Conservation (phyloP, 2,888 invertebrate species). For the Stenotaenia linearis region DNA sequence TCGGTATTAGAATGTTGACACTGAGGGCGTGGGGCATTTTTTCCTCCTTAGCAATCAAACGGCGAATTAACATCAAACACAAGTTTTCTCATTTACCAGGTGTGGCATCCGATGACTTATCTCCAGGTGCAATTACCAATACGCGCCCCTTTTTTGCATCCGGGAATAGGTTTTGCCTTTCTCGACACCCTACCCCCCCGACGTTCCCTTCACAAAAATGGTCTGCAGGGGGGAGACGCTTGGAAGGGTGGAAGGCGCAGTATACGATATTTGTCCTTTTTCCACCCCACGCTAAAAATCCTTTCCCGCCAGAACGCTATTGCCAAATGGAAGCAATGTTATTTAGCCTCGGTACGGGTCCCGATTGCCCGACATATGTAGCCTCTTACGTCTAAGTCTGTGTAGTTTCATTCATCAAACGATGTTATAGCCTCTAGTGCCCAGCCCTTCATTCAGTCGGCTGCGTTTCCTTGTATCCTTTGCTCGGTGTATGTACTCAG, state of each 20-base stretch:
- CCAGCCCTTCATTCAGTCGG: slow-evolving; percentile 1
- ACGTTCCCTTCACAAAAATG: not conserved
- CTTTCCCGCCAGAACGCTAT: slow-evolving; percentile 11
- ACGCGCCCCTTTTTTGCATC: slow-evolving; percentile 19
- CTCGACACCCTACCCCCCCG: not conserved
- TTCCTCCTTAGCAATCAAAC: not conserved
- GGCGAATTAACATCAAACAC: not conserved
- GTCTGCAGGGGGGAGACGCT: not conserved
- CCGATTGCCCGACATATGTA: not conserved
- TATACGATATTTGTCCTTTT: not conserved
- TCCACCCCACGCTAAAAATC: not conserved
- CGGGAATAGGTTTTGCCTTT: not conserved
- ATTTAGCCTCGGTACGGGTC: not conserved
- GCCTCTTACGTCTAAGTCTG: not conserved
- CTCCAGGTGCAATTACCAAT: slow-evolving; percentile 19
- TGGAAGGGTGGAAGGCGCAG: not conserved
- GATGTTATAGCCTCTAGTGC: slow-evolving; percentile 7
- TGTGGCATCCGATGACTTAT: slow-evolving; percentile 14
- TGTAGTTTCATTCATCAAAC: slow-evolving; percentile 7
- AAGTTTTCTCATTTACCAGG: not conserved
- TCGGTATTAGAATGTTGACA: not conserved
- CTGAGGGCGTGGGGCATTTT: not conserved
- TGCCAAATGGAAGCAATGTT: not conserved
- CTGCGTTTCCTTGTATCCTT: not conserved
- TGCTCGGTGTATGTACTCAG: not conserved